Conservation (phyloP, 2,113 vertebrate genomes). For the Oriolus oriolus region DNA sequence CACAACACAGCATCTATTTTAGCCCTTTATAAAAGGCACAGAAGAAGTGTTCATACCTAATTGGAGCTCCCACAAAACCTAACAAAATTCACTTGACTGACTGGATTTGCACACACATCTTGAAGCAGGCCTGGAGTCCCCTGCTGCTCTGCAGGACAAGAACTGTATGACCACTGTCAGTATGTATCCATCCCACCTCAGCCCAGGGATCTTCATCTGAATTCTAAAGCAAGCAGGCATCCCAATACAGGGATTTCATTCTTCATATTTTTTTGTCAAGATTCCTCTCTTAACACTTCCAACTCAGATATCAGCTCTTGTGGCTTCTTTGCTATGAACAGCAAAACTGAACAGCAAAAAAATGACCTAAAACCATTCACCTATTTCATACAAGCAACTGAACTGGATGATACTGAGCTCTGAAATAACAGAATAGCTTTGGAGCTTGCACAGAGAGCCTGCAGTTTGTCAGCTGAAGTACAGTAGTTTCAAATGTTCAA, state of each 20-base stretch:
- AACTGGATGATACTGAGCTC: background rate
- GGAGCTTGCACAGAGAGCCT: background rate
- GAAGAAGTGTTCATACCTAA: background rate
- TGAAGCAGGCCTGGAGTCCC: background rate
- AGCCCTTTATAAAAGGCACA: background rate
- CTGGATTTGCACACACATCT: background rate
- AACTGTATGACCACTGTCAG: background rate
- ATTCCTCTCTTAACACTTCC: background rate
- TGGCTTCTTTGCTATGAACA: background rate
- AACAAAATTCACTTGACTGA: background rate
- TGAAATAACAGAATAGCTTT: background rate
- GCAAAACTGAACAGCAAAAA: background rate
- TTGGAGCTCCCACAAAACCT: background rate
- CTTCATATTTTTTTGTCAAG: background rate
- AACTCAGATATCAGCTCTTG: background rate
- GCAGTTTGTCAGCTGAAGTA: background rate
- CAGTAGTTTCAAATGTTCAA: background rate
- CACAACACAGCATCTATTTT: background rate
- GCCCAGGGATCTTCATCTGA: background rate
- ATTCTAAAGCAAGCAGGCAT: background rate
- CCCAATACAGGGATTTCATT: background rate
- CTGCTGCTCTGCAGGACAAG: background rate
- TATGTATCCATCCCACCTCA: background rate
- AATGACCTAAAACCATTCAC: background rate
- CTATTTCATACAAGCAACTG: background rate